Evolutionary conservation across 2,888 invertebrate genomes (phyloP), one percentile per base, ranked within the genome.

Genomic region (Sipunculus nudus): DNA sequence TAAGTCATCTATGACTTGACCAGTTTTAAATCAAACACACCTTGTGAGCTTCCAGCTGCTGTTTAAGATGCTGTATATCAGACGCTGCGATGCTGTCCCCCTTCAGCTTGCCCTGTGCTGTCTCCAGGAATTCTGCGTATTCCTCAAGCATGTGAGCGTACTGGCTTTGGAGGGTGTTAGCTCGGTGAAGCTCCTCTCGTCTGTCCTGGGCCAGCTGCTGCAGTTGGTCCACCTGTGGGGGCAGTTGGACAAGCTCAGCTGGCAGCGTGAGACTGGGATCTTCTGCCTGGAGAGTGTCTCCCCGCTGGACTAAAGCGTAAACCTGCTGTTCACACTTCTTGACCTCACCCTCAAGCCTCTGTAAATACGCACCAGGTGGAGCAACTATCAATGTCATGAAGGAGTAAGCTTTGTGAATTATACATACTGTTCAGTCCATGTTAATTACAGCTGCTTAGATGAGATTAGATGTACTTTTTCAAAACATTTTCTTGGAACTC

Each of bases 111-210:
- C 70, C 73, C 50, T 79, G 72, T 28, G 80, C 80, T 21, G 78
- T 78, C 32, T 78, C 78, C 59, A 82, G 66, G 71, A 77, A 82
- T 54, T 79, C 77, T 16, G 74, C 70, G 57, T 75, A 81, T 61
- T 81, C 79, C 19, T 74, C 67, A 46, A 81, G 70, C 67, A 82
- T 70, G 57, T 75, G 75, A 68, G 78, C 76, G 64, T 81, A 82
- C 68, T 82, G 81, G 50, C 74, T 74, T 61, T 78, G 76, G 10
- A 73, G 68, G 5, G 76, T 75, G 46, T 73, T 68, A 5, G 74
- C 75, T 57, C 72, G 70, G 57, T 74, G 71, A 26, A 78, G 64
- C 28, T 71, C 72, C 4, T 72, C 73, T 35, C 56, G 40, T 28
- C 50, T 48, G 21, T 71, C 64, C 16, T 49, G 40, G 2, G 55